Conservation (phyloP, 2,113 vertebrate genomes). For the Spea bombifrons region DNA sequence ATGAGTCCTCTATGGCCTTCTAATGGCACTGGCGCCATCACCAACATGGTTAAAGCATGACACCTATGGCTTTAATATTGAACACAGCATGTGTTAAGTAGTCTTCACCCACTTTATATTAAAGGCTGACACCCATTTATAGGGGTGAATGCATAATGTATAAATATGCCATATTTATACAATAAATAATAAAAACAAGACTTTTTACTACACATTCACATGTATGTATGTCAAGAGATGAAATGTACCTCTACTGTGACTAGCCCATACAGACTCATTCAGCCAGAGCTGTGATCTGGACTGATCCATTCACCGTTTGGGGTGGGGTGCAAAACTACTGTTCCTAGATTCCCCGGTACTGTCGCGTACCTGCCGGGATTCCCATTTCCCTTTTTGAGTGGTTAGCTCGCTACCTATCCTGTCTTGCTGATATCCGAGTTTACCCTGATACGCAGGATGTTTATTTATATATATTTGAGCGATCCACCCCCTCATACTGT, state of each 20-base stretch:
- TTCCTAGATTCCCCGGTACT: background rate
- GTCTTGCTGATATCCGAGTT: background rate
- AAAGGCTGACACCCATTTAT: too few species aligned
- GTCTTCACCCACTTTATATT: too few species aligned
- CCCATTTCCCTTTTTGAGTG: background rate
- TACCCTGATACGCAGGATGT: background rate
- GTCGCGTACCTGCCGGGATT: background rate
- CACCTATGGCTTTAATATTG: too few species aligned
- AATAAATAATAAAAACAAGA: too few species aligned
- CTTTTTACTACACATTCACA: too few species aligned
- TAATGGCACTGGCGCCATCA: too few species aligned
- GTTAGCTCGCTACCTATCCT: background rate
- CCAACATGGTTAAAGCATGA: too few species aligned
- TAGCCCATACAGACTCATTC: slow-evolving; percentile 14
- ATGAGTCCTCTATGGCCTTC: too few species aligned
- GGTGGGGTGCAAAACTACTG: background rate
- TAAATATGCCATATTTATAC: too few species aligned
- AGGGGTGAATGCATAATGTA: too few species aligned
- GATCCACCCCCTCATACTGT: background rate
- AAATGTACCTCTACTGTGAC: background rate
- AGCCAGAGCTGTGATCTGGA: slow-evolving; percentile 22
- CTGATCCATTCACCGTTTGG: background rate
- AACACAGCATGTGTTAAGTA: too few species aligned
- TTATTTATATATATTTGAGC: background rate
- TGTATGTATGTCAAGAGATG: too few species aligned